A percentile compares a stretch with the other conserved stretches of the same genome.
Conservation (phyloP, 2,888 invertebrate genomes). For the Quadroppia sp. region DNA sequence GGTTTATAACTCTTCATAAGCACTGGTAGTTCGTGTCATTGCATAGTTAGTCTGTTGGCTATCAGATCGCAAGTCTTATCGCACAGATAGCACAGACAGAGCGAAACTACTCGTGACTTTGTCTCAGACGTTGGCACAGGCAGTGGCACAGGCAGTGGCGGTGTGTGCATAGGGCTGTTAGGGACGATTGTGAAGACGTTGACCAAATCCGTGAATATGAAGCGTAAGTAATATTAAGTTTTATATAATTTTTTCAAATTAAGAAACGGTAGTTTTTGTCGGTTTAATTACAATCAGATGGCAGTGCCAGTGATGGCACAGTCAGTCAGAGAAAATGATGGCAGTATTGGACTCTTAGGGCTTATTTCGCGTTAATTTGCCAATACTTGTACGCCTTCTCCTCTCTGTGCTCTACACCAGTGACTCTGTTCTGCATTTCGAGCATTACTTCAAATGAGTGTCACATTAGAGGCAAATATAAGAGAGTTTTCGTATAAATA, state of each 20-base stretch:
- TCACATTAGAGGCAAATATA: not conserved
- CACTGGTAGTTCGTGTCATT: not conserved
- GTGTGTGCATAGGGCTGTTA: not conserved
- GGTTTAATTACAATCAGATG: slow-evolving; percentile 31
- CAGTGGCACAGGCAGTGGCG: not conserved
- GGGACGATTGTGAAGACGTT: not conserved
- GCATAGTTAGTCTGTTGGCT: not conserved
- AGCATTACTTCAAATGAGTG: not conserved
- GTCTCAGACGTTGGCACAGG: slow-evolving; percentile 2
- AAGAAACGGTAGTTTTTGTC: not conserved
- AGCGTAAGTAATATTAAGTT: not conserved
- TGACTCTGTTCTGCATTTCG: not conserved
- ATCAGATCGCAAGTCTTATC: slow-evolving; percentile 5
- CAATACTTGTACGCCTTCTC: slow-evolving; percentile 17
- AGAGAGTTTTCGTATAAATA: slow-evolving; percentile 4
- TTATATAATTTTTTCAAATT: not conserved
- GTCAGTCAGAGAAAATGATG: slow-evolving; percentile 7
- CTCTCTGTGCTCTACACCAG: not conserved
- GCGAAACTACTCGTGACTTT: slow-evolving; percentile 1
- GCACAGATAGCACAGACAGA: not conserved
- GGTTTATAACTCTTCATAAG: not conserved
- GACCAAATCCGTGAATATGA: not conserved
- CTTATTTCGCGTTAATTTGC: slow-evolving; percentile 34
- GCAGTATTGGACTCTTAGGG: slow-evolving; percentile 4
- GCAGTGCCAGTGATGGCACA: not conserved